Conservation (phyloP, 2,113 vertebrate species). For the Hypanus sabinus region DNA sequence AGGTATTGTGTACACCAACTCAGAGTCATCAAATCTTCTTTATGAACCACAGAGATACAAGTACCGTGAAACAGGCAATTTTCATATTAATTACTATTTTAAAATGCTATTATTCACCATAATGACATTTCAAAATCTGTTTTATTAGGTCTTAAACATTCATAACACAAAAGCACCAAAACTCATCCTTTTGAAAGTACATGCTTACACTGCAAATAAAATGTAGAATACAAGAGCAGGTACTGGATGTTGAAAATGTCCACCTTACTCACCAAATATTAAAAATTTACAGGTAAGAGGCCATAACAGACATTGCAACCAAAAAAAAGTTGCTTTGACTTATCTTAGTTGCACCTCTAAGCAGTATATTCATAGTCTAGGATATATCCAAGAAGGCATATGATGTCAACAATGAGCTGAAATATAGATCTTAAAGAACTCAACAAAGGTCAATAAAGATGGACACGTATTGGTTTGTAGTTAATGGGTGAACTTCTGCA, state of each 20-base stretch:
- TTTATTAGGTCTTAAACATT: too few relatives aligned
- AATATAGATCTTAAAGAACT: not conserved
- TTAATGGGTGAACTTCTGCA: not conserved
- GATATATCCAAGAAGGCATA: not conserved
- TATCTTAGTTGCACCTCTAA: not conserved
- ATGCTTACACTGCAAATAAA: not conserved
- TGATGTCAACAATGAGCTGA: not conserved
- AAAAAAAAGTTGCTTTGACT: too few relatives aligned
- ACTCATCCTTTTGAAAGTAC: too few relatives aligned
- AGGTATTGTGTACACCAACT: too few relatives aligned
- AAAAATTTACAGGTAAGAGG: too few relatives aligned
- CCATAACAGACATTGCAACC: too few relatives aligned
- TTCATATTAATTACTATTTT: not conserved
- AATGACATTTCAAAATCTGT: not conserved
- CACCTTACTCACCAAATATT: too few relatives aligned
- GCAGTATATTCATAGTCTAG: not conserved
- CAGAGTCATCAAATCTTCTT: too few relatives aligned
- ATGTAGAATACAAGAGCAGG: not conserved
- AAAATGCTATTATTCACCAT: not conserved
- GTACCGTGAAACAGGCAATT: too few relatives aligned
- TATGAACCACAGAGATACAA: too few relatives aligned
- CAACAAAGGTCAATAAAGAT: not conserved
- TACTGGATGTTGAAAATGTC: not conserved
- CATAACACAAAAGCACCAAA: too few relatives aligned
- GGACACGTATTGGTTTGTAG: not conserved